phyloP scores from a whole-genome alignment of 2,797 vertebrate genomes.

The Syndactyla subalaris region DNA sequence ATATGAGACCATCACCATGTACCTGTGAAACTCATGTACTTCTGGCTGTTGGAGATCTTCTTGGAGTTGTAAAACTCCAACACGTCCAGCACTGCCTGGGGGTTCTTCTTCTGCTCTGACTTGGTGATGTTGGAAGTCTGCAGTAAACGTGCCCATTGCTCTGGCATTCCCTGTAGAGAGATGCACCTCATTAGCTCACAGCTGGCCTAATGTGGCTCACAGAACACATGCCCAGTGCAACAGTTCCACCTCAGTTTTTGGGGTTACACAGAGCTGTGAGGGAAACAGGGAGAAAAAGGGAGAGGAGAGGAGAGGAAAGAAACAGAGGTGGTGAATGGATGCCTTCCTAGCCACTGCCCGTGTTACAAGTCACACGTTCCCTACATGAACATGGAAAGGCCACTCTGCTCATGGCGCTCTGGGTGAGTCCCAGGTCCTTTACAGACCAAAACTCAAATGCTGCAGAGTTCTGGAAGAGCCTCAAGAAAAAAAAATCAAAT shows the following conservation, averaged over 20 bases:
- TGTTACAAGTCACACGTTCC: not conserved
- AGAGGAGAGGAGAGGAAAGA: not conserved
- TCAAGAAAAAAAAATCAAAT: not conserved
- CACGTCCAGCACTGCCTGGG: slow-evolving; percentile 93
- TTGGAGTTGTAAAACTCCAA: slow-evolving; percentile 96
- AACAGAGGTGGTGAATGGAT: not conserved
- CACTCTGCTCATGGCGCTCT: not conserved
- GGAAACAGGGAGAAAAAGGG: not conserved
- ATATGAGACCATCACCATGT: fast-evolving
- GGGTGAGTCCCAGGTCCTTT: not conserved
- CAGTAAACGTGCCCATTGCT: slow-evolving; percentile 93
- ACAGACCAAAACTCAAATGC: not conserved
- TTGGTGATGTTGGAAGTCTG: slow-evolving; percentile 97
- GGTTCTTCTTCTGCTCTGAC: slow-evolving; percentile 96
- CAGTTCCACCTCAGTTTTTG: not conserved
- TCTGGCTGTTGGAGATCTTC: slow-evolving; percentile 93
- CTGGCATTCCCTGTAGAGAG: slow-evolving; percentile 90
- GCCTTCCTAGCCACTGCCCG: not conserved
- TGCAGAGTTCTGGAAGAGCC: not conserved
- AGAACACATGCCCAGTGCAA: fast-evolving
- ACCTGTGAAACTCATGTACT: slow-evolving; percentile 99
- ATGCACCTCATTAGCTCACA: not conserved
- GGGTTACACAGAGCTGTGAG: not conserved
- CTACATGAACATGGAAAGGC: not conserved
- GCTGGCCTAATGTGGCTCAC: not conserved